Evolutionary conservation across 2,113 vertebrate genomes (phyloP).

Genomic region (Progne subis): DNA sequence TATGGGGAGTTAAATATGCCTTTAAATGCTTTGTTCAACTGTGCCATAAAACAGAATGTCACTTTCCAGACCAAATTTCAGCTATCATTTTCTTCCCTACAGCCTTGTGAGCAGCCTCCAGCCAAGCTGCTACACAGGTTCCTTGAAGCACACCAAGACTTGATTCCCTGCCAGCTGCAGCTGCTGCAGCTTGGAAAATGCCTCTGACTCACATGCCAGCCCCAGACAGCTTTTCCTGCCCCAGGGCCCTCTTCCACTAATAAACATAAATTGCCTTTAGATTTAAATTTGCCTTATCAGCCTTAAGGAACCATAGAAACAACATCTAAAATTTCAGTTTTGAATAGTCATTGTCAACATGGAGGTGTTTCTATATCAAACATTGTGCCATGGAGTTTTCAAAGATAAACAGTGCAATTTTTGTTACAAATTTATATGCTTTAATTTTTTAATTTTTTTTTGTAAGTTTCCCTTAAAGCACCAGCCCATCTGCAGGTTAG

Average conservation of each 20-base stretch:
- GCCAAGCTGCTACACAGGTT: neutral
- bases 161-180: neutral
- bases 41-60: neutral
- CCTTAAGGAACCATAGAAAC: neutral
- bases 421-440: neutral
- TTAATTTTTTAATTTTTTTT: accelerated
- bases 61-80: neutral
- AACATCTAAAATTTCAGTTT: neutral
- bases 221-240: neutral
- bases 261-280: neutral
- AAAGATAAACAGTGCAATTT: neutral
- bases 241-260: neutral
- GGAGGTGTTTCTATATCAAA: neutral
- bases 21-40: neutral
- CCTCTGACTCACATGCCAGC: neutral
- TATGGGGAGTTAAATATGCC: neutral
- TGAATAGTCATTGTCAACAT: neutral
- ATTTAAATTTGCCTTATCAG: neutral
- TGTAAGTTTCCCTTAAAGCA: neutral
- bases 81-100: neutral
- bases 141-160: neutral
- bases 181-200: neutral
- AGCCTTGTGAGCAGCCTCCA: neutral
- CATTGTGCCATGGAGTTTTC: neutral
- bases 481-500: neutral